Conservation (phyloP, 2,888 invertebrate genomes). For the Bhutanitis thaidina region DNA sequence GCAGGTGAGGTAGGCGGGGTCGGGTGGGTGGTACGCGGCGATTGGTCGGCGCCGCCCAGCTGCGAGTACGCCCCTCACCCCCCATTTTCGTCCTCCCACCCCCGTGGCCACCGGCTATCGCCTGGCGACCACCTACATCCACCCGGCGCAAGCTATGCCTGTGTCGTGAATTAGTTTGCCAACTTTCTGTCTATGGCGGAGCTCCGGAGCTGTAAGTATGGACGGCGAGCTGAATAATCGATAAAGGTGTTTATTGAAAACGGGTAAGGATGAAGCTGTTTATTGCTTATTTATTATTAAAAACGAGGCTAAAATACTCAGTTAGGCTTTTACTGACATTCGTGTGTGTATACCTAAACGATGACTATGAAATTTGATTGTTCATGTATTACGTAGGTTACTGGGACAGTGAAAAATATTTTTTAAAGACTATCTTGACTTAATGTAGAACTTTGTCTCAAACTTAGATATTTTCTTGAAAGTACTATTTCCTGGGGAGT, state of each 20-base stretch:
- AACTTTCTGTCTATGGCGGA: constrained; percentile 79
- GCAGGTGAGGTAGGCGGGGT: constrained; percentile 78
- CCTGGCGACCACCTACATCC: constrained; percentile 70
- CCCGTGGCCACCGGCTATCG: constrained; percentile 72
- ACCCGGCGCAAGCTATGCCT: constrained; percentile 75
- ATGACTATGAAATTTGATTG: too few relatives aligned
- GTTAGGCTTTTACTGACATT: constrained; percentile 20
- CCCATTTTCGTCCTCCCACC: constrained; percentile 40
- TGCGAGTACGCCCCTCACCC: constrained; percentile 59
- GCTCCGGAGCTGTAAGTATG: constrained; percentile 76
- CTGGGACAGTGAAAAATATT: too few relatives aligned
- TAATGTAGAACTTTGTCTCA: too few relatives aligned
- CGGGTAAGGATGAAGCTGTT: constrained; percentile 75
- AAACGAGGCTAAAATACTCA: constrained; percentile 42
- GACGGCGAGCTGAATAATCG: constrained; percentile 78
- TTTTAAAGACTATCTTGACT: too few relatives aligned
- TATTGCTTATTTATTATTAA: constrained; percentile 78
- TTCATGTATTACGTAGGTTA: too few relatives aligned
- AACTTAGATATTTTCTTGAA: too few relatives aligned
- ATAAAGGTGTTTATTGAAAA: constrained; percentile 81
- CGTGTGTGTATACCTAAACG: too few relatives aligned
- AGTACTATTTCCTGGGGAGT: too few relatives aligned
- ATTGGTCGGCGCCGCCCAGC: constrained; percentile 77
- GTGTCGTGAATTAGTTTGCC: constrained; percentile 79
- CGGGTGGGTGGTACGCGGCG: constrained; percentile 63